Evolutionary conservation across 1,140 invertebrate species (phyloP), one percentile per base, ranked within the genome.

Genomic region (Panagrolaimus sp.): DNA sequence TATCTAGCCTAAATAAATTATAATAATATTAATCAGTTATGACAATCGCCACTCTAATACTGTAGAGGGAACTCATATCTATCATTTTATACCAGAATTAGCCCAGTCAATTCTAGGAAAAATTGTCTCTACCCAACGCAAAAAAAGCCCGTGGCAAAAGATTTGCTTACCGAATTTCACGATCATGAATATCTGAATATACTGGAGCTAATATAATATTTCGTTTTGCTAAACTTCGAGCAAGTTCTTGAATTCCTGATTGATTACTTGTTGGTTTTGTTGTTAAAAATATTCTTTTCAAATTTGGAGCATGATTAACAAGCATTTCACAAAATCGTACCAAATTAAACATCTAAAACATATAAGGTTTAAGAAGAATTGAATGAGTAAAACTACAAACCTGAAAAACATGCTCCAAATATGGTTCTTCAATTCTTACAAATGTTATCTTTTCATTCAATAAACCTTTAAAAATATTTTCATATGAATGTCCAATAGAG

Each of bases 311-410:
- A n/a, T 27, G 51, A 57, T 27, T 20, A 57, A 57, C 51, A 1
- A 57, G n/a, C 51, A 57, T 57, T 27, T 57, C 51, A 57, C 51
- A 57, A 57, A 57, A 57, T 8, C 51, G 51, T 4, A 57, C n/a
- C 14, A 57, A 27, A 20, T 57, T 57, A 25, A 25, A 27, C 4
- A 57, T 3, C 51, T 57, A 16, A 57, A 57, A 57, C 11, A 57
- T 16, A 25, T 13, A 14, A 57, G 11, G 27, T 16, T 57, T n/a
- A 5, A 25, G 51, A 57, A 57, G 13, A 11, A n/a, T n/a, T n/a
- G n/a, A 2, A 27, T 2, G 2, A 0, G 11, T 5, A 25, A 57
- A 25, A 57, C 11, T 25, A 57, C 16, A 1, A 11, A 57, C 51
- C 27, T 57, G 51, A 27, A 20, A 16, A 57, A 25, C 9, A 11